Percentiles rank a stretch among this genome's conserved stretches.
These are phyloP conservation scores for Symphodus melops DNA, from an alignment of 2,113 vertebrate species.

Conservation along the genomic window DNA sequence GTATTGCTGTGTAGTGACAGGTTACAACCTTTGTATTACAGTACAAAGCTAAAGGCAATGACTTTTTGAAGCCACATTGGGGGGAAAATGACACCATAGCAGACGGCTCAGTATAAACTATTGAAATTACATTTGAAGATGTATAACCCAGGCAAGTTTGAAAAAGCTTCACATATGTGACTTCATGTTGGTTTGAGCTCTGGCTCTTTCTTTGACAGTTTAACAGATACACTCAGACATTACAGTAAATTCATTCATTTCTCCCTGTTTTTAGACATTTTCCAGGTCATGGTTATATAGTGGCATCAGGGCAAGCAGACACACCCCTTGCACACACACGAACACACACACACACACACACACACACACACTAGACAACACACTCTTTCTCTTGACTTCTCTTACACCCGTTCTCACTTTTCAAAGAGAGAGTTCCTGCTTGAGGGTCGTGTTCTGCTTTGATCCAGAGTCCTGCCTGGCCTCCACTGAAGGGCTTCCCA, in stretches of 20 bases:
- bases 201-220: background rate
- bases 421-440: conserved; percentile 10
- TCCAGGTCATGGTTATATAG: conserved; percentile 23
- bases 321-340: background rate
- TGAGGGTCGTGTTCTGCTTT: conserved; percentile 24
- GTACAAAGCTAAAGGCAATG: too few species aligned
- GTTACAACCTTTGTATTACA: too few species aligned
- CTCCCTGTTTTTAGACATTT: conserved; percentile 1
- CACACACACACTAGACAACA: background rate
- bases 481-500: conserved; percentile 1
- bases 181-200: background rate
- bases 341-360: background rate
- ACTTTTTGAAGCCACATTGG: too few species aligned
- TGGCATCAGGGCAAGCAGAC: conserved; percentile 1
- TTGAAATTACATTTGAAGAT: too few species aligned
- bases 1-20: too few species aligned
- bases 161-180: background rate
- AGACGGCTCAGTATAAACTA: too few species aligned
- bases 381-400: conserved; percentile 9
- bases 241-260: conserved; percentile 8
- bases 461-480: conserved; percentile 21
- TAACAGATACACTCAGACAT: background rate
- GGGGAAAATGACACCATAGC: too few species aligned
- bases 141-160: background rate
- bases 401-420: background rate